Percentiles rank a stretch among this genome's conserved stretches.
Evolutionary conservation across 2,888 invertebrate species (phyloP).

Genomic region (Thymelicus sylvestris): DNA sequence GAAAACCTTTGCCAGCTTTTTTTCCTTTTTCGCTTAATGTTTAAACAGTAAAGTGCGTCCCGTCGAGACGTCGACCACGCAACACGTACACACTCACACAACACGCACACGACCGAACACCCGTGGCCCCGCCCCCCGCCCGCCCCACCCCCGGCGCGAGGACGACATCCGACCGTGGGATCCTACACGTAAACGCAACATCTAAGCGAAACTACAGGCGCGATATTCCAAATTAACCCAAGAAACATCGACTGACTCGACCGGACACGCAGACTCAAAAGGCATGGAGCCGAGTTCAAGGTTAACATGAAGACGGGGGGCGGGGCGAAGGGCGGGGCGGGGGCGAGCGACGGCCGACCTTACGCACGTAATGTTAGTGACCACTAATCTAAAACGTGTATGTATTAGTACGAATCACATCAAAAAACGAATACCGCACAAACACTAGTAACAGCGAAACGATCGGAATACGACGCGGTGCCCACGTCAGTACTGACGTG

Average conservation of each 20-base stretch:
- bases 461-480: slow-evolving; percentile 16
- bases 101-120: too few species aligned
- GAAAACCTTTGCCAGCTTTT: slow-evolving; percentile 3
- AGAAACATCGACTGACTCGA: background rate
- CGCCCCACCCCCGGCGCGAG: too few species aligned
- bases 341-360: slow-evolving; percentile 13
- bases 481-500: too few species aligned
- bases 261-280: background rate
- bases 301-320: background rate
- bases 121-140: too few species aligned
- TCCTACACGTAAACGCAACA: slow-evolving; percentile 11
- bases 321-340: background rate
- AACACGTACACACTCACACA: too few species aligned
- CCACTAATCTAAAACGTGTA: slow-evolving; percentile 32
- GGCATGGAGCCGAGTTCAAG: background rate
- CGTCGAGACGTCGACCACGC: background rate
- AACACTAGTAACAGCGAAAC: slow-evolving; percentile 32
- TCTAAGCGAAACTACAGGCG: background rate
- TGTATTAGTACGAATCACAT: slow-evolving; percentile 37
- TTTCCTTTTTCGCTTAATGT: background rate
- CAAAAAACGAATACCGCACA: slow-evolving; percentile 36
- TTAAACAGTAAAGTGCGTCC: background rate
- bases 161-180: slow-evolving; percentile 2
- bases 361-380: slow-evolving; percentile 13
- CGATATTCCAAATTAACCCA: background rate